Conservation (phyloP, 2,797 vertebrate species). For the Hypotaenidia philippensis region DNA sequence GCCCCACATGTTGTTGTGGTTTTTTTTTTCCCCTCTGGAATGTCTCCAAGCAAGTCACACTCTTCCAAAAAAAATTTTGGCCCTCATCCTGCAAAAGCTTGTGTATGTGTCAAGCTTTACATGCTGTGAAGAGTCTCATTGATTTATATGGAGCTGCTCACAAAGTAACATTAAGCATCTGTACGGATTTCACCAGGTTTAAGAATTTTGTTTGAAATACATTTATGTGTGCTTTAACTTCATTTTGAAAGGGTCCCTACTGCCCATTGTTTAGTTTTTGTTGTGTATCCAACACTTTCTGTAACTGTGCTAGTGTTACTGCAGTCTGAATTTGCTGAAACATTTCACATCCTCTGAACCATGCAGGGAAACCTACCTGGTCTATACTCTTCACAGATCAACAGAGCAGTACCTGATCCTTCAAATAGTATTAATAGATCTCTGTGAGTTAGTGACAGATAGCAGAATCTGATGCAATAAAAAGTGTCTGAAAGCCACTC, state of each 20-base stretch:
- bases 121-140: slow-evolving; percentile 15
- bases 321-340: neutral
- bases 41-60: slow-evolving; percentile 45
- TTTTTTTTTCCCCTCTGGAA: neutral
- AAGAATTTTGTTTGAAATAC: neutral
- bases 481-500: neutral
- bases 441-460: neutral
- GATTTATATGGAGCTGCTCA: slow-evolving; percentile 16
- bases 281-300: neutral
- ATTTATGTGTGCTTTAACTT: neutral
- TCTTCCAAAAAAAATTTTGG: neutral
- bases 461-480: neutral
- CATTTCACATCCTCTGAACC: neutral
- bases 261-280: neutral
- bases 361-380: neutral
- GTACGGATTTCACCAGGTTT: neutral
- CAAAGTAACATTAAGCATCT: neutral
- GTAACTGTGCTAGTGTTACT: neutral
- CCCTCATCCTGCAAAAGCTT: slow-evolving; percentile 22
- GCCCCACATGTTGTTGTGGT: neutral
- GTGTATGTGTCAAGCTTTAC: slow-evolving; percentile 22
- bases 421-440: neutral
- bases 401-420: neutral
- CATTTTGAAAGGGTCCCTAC: neutral
- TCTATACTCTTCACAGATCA: neutral